Base-by-base conservation (phyloP, 2,888 invertebrate species). In the Psococerastis gibbosa region DNA sequence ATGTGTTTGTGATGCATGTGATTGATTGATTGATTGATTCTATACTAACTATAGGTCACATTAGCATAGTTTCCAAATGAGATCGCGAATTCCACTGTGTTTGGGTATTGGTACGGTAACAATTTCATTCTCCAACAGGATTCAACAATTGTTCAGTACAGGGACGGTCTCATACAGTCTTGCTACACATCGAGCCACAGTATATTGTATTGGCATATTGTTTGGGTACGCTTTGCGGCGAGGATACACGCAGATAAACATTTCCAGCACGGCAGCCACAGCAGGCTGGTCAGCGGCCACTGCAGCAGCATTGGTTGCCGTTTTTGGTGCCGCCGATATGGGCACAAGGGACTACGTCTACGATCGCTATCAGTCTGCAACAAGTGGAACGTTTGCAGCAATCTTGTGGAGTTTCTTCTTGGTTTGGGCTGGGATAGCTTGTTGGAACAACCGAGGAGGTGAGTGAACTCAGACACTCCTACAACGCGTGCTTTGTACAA, bases 361-460 rank as follows among this genome's bases (percentile, higher is more conserved):
- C 52, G 62, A 68, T 45, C 63, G 60, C 42, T 53, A 56, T 1
- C 64, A 68, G 1, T 67, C 70, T 0, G 70, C 72, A 0, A 33
- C 68, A 35, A 74, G 71, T 53, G 65, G 67, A 1, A 68, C 72
- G 1, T 57, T 71, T 48, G 64, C 70, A 1, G 73, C 73, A 0
- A 62, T 72, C 3, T 49, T 67, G 27, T 74, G 73, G 73, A 69
- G 70, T 1, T 3, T 64, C 17, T 67, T 65, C 49, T 60, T 72
- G 54, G 60, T 64, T 32, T 61, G 65, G 53, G 57, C 62, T 1
- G 68, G 72, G 47, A 67, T 70, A 63, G 67, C 69, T 1, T 64
- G 67, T 41, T 64, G 63, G 49, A 66, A 66, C 49, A 65, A 67
- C 46, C 65, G 67, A 52, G 65, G 67, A 52, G 69, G 71, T 71